These are phyloP conservation scores for Pterois miles DNA, from an alignment of 2,797 vertebrate genomes.

Conservation along the genomic window DNA sequence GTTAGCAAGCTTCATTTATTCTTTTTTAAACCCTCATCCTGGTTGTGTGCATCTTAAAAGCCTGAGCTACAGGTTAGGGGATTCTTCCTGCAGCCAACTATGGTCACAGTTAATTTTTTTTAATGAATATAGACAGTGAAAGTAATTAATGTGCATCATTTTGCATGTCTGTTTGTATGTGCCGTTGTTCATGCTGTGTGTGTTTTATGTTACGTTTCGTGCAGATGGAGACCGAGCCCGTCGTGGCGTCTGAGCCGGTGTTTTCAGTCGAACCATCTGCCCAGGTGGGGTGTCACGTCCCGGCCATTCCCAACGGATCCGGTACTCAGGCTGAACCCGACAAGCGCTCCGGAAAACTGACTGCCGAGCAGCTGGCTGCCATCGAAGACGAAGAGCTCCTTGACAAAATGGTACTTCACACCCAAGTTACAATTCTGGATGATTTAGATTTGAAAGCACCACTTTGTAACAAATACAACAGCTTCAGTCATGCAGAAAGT, in stretches of 20 bases:
- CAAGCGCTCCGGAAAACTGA: slow-evolving; percentile 80
- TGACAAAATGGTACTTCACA: slow-evolving; percentile 93
- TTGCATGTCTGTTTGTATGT: background rate
- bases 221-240: slow-evolving; percentile 88
- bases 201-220: slow-evolving; percentile 13
- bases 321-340: slow-evolving; percentile 69
- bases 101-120: slow-evolving; percentile 11
- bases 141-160: background rate
- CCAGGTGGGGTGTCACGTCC: slow-evolving; percentile 54
- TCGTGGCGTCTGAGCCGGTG: slow-evolving; percentile 66
- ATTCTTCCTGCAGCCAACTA: background rate
- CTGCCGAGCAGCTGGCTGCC: slow-evolving; percentile 84
- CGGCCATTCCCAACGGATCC: slow-evolving; percentile 82
- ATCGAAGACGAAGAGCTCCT: slow-evolving; percentile 94
- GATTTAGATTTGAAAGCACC: slow-evolving; percentile 31
- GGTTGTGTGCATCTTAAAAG: background rate
- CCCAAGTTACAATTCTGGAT: slow-evolving; percentile 13
- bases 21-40: slow-evolving; percentile 40
- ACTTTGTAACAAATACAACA: slow-evolving; percentile 8
- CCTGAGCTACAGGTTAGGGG: background rate
- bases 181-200: background rate
- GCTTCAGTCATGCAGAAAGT: slow-evolving; percentile 8
- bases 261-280: slow-evolving; percentile 71
- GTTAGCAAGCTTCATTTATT: slow-evolving; percentile 49
- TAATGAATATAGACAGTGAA: too few relatives aligned